phyloP scores from a whole-genome alignment of 2,888 invertebrate species.

The Ischnura elegans region DNA sequence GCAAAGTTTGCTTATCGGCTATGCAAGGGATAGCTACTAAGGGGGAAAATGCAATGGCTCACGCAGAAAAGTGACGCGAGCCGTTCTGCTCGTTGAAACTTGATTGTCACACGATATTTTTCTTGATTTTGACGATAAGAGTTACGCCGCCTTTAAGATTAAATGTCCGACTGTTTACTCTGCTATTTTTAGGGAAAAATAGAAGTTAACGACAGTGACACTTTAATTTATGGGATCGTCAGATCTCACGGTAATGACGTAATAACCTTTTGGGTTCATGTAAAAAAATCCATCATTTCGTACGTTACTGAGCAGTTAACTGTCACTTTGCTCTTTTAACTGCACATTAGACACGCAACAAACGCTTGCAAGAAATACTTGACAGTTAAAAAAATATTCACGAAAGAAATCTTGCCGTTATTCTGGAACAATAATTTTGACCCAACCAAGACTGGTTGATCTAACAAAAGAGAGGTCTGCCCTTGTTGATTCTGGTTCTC shows the following conservation, averaged over 20 bases:
- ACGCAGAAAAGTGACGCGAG: not conserved
- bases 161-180: not conserved
- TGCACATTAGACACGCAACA: not conserved
- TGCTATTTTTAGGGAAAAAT: not conserved
- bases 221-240: not conserved
- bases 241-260: not conserved
- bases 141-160: not conserved
- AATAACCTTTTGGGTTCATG: not conserved
- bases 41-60: not conserved
- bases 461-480: too few relatives aligned
- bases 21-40: not conserved
- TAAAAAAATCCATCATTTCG: not conserved
- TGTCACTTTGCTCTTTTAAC: too few relatives aligned
- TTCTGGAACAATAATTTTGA: too few relatives aligned
- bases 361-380: not conserved
- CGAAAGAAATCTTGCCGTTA: too few relatives aligned
- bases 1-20: not conserved
- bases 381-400: too few relatives aligned
- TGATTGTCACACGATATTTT: not conserved
- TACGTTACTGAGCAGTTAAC: too few relatives aligned
- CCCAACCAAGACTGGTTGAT: too few relatives aligned
- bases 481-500: too few relatives aligned
- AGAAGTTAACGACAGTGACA: too few relatives aligned
- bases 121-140: not conserved
- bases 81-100: not conserved